Evolutionary conservation across 2,888 invertebrate species (phyloP).

Genomic region (Pseudococcus jackbeardsleyi): DNA sequence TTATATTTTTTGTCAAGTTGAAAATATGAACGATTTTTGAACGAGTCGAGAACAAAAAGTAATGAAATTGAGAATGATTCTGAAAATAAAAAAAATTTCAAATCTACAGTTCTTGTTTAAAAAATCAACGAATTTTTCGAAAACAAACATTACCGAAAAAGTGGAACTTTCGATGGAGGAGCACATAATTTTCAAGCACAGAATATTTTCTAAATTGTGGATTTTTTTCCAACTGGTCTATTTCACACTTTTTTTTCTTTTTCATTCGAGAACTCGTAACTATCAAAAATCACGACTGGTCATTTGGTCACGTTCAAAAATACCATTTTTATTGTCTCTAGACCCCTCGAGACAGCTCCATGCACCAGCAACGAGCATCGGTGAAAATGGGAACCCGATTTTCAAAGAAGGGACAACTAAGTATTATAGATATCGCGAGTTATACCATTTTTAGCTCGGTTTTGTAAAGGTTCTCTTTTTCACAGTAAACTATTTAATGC

Average conservation of each 20-base stretch:
- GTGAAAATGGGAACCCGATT: background rate
- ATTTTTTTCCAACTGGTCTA: too few relatives aligned
- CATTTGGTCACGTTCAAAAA: background rate
- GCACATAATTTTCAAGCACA: too few relatives aligned
- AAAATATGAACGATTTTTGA: background rate
- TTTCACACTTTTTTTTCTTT: background rate
- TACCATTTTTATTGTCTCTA: background rate
- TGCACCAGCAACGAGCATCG: background rate
- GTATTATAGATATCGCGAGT: constrained; percentile 23
- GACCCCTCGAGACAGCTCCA: background rate
- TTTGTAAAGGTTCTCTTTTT: background rate
- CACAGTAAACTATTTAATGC: background rate
- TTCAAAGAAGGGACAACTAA: background rate
- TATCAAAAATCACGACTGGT: background rate
- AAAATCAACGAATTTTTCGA: too few relatives aligned
- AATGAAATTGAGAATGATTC: background rate
- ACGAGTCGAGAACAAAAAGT: background rate
- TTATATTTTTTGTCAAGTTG: background rate
- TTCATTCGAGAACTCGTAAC: background rate
- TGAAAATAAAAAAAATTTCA: background rate
- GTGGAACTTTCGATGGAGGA: too few relatives aligned
- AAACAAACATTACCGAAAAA: too few relatives aligned
- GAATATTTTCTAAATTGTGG: too few relatives aligned
- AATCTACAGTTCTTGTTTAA: too few relatives aligned
- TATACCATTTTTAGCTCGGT: background rate